Conservation (phyloP, 2,113 vertebrate species). For the Accipiter virgatus region DNA sequence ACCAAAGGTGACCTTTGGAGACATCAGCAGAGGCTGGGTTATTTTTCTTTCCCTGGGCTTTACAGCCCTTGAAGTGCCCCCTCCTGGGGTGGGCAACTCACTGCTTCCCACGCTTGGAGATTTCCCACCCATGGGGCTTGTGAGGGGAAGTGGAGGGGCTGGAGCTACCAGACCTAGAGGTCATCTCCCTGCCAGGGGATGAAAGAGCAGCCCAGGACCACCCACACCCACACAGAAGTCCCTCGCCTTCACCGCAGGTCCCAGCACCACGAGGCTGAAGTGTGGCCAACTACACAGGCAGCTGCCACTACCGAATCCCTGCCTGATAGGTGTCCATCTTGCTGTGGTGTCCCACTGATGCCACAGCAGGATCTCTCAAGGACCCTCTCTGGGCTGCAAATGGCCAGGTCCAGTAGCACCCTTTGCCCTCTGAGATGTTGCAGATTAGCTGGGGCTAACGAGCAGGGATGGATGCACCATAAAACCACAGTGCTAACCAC, state of each 20-base stretch:
- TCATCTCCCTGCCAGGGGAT: background rate
- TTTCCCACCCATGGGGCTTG: background rate
- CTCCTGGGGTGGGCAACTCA: background rate
- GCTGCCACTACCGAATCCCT: background rate
- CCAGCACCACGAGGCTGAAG: background rate
- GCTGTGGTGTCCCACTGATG: background rate
- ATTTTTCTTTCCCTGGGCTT: background rate
- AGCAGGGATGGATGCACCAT: background rate
- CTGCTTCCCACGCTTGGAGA: accelerated
- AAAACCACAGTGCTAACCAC: background rate
- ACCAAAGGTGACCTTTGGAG: background rate
- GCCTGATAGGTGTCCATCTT: background rate
- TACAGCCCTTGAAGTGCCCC: background rate
- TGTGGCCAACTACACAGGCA: background rate
- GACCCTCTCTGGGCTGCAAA: background rate
- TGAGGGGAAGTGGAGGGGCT: background rate
- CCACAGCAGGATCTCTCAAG: background rate
- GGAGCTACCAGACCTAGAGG: background rate
- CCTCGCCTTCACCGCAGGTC: background rate
- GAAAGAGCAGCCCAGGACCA: background rate
- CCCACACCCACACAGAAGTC: background rate
- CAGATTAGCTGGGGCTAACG: background rate
- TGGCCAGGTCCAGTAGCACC: background rate
- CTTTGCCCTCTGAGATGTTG: background rate
- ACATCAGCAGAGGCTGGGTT: background rate